Conservation (phyloP, 2,113 vertebrate genomes). For the Riparia riparia region DNA sequence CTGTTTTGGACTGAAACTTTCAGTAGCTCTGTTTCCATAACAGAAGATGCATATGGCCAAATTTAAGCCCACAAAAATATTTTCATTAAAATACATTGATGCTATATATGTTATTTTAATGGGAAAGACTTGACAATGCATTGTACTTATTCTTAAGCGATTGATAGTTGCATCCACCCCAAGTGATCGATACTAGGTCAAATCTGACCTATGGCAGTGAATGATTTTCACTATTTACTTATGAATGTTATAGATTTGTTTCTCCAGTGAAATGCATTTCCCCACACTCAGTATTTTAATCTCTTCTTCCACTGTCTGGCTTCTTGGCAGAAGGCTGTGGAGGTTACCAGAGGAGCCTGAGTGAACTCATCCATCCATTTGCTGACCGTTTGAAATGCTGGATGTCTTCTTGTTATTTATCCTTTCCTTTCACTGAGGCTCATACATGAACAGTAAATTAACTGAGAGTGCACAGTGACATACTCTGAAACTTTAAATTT, state of each 20-base stretch:
- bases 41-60: background rate
- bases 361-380: constrained; percentile 18
- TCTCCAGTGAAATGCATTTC: background rate
- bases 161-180: background rate
- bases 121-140: background rate
- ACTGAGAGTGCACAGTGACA: background rate
- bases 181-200: background rate
- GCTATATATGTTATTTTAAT: background rate
- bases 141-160: background rate
- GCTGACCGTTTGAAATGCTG: background rate
- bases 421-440: background rate
- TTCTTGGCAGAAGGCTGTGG: background rate
- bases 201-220: background rate
- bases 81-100: background rate
- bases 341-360: background rate
- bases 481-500: background rate
- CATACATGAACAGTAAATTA: constrained; percentile 21
- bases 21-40: background rate
- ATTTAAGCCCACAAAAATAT: background rate
- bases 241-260: background rate
- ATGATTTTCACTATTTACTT: background rate
- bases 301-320: background rate
- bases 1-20: background rate
- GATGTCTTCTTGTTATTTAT: constrained; percentile 18
- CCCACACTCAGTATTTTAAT: background rate